Conservation (phyloP, 35 echinoderm and acorn worm genomes). For the Diadema setosum region DNA sequence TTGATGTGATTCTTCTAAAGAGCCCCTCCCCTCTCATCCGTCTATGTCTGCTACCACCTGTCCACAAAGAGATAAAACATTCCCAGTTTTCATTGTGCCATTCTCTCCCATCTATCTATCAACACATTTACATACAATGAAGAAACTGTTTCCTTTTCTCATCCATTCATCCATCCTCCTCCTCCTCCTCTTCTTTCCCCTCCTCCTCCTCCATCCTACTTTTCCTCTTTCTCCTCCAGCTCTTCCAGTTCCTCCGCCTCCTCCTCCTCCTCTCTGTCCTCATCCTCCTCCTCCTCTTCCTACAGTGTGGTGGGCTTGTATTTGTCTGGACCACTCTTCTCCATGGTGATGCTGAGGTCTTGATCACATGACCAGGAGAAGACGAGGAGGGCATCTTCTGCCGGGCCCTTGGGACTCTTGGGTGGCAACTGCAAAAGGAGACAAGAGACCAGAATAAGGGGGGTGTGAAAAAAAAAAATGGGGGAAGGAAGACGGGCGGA, state of each 20-base stretch:
- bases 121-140: no score
- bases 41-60: no score
- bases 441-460: background rate
- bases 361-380: conserved; percentile 7
- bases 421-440: background rate
- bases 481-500: no score
- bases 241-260: background rate
- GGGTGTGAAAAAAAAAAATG: background rate
- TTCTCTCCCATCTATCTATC: no score
- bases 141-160: no score
- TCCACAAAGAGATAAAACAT: no score
- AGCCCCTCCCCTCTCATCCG: no score
- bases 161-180: no score
- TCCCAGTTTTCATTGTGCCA: no score
- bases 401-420: background rate
- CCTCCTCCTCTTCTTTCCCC: background rate
- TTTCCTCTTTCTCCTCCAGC: background rate
- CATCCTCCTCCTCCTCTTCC: background rate
- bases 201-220: background rate
- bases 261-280: background rate
- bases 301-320: conserved; percentile 4
- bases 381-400: conserved; percentile 2
- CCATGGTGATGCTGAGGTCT: background rate
- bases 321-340: background rate
- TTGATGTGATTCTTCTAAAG: no score